Base-by-base conservation (phyloP, 2,888 invertebrate genomes). In the Pycnomerus fuliginosus region DNA sequence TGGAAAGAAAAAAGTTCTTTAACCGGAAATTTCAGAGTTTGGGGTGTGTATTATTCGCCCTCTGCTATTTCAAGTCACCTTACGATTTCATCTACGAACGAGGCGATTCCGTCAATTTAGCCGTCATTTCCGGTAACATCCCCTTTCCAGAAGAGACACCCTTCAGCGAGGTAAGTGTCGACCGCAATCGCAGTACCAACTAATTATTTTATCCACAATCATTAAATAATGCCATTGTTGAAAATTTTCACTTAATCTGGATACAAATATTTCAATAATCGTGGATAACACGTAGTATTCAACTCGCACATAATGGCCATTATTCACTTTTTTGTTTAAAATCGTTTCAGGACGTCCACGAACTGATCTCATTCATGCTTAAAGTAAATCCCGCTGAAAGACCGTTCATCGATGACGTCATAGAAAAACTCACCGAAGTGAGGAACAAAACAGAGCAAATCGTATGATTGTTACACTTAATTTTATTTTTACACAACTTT, bases 51-150 rank as follows among this genome's bases (percentile, higher is more conserved):
- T 73, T 93, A 14, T 92, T 88, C 71, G 90, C 91, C 1, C 76
- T 91, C 73, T 87, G 90, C 62, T 92, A 84, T 65, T 87, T 87
- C 62, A 85, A 86, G 66, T 89, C 90, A 25, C 92, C 92, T 0
- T 93, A 85, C 69, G 92, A 93, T 70, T 76, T 80, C 14, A 85
- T 89, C 5, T 85, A 90, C 64, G 90, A 90, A 68, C 76, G 87
- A 56, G 92, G 92, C 1, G 90, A 90, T 69, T 90, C 90, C 55
- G 87, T 93, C 7, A 90, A 91, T 24, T 72, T 93, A 51, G 91
- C 92, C 41, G 89, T 88, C 20, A 79, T 88, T 42, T 86, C 85
- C 59, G 87, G 87, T 34, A 84, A 82, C 55, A 71, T 88, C 3
- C 75, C 76, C 62, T 86, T 88, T 71, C 87, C 87, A 8, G 81